Base-by-base conservation (phyloP, 2,797 vertebrate species). In the Argyrosomus regius region DNA sequence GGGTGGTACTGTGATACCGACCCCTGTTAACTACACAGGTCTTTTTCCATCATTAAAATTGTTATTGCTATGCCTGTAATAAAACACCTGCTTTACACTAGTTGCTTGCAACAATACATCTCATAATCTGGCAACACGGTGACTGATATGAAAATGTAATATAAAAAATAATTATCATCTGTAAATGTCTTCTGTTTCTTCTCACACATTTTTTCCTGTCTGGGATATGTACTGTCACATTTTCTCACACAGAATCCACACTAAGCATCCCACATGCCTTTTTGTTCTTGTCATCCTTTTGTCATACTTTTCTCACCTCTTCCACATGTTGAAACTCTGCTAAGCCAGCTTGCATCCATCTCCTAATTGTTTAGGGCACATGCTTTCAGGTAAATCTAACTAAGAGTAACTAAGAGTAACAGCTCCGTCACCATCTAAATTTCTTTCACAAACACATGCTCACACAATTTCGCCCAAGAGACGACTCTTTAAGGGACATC, bases 211-310 rank as follows among this genome's bases (percentile, higher is more conserved):
- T 54, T 31, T 60, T 31, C 24, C 20, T 16, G 49, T 61, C 28
- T 0, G 22, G 10, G 13, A 39, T 64, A 64, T 77, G 22, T 50
- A 24, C 39, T 60, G 50, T 74, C 67, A 64, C 3, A 0, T 58
- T 67, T 72, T 69, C 75, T 74, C 41, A 72, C 54, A 67, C 20
- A 68, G 70, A 71, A 45, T 80, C 49, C 63, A 41, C 24, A 53
- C 17, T 20, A 45, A 49, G 17, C 26, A n/a, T 58, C 31, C 35
- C 20, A 46, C 48, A 0, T 28, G 3, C 4, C 49, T 75, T 56
- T 14, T 59, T n/a, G 18, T 39, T 64, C 18, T 48, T 1, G 7
- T 72, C 72, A 78, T 59, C 41, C n/a, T 73, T 77, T 72, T 64
- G 65, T 77, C 22, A 57, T 22, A 13, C 26, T 52, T 13, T 39